These are phyloP conservation scores for Epizoanthus stellaris DNA, from an alignment of 92 coral and sea anemone genomes.

Conservation along the genomic window DNA sequence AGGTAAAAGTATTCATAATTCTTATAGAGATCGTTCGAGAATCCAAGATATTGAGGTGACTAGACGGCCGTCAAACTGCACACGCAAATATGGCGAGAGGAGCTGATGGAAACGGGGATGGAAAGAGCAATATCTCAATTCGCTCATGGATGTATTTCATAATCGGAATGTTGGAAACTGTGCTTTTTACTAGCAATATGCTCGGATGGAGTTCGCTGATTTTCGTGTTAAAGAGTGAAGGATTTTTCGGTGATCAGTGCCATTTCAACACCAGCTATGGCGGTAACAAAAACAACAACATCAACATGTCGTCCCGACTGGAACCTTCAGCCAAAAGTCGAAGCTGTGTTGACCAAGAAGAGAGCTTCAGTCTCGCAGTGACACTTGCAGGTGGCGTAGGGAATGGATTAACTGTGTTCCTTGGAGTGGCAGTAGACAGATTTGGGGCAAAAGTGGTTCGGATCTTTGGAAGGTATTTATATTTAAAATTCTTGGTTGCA, in stretches of 20 bases:
- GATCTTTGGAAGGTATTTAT: conserved; percentile 43
- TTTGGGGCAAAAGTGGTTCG: conserved; percentile 51
- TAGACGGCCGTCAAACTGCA: too few relatives aligned
- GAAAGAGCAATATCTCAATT: neutral
- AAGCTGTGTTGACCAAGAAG: conserved; percentile 50
- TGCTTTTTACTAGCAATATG: conserved; percentile 43
- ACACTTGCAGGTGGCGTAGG: conserved; percentile 23
- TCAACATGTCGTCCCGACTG: too few relatives aligned
- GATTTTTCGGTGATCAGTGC: conserved; percentile 43
- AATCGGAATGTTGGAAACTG: conserved; percentile 39
- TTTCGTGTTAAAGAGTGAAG: conserved; percentile 50
- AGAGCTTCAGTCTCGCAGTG: conserved; percentile 40
- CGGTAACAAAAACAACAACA: too few relatives aligned
- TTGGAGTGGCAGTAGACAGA: conserved; percentile 58
- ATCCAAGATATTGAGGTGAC: neutral
- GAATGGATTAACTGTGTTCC: conserved; percentile 26
- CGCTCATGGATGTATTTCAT: conserved; percentile 48
- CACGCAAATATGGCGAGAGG: neutral
- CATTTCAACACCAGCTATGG: neutral
- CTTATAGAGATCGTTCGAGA: neutral
- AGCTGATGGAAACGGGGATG: neutral
- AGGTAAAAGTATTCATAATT: neutral
- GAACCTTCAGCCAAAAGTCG: neutral
- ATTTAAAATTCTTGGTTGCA: neutral
- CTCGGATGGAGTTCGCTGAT: conserved; percentile 58